Evolutionary conservation across 2,888 invertebrate species (phyloP).

Genomic region (Tolmerus cingulatus): DNA sequence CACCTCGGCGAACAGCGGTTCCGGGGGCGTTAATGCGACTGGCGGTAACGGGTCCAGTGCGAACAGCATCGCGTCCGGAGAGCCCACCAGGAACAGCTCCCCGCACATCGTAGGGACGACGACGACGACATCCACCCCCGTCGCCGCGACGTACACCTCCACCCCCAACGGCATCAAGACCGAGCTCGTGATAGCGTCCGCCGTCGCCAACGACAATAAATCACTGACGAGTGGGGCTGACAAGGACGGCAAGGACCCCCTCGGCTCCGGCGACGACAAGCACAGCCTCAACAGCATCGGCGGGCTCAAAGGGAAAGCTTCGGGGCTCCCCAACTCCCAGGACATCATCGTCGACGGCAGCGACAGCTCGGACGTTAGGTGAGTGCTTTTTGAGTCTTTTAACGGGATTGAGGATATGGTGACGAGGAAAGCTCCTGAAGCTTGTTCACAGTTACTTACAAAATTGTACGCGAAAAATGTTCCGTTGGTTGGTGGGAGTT

Average conservation of each 20-base stretch:
- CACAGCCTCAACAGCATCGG: conserved; percentile 44
- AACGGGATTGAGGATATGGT: background rate
- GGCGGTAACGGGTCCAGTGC: background rate
- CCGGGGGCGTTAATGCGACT: conserved; percentile 28
- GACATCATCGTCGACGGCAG: conserved; percentile 54
- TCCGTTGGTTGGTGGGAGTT: background rate
- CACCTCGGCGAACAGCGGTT: conserved; percentile 50
- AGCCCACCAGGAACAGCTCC: background rate
- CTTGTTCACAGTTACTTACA: background rate
- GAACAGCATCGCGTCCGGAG: background rate
- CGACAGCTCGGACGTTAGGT: conserved; percentile 60
- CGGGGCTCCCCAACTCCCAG: background rate
- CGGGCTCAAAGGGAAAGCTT: conserved; percentile 12
- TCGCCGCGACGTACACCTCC: conserved; percentile 11
- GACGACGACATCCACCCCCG: conserved; percentile 27
- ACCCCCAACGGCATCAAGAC: conserved; percentile 54
- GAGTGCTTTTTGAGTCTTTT: conserved; percentile 47
- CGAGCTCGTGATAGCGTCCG: conserved; percentile 54
- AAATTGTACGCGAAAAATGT: background rate
- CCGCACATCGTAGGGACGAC: conserved; percentile 1
- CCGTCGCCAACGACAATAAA: conserved; percentile 45
- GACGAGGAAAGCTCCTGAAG: background rate
- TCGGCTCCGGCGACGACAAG: conserved; percentile 48
- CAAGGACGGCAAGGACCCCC: conserved; percentile 49
- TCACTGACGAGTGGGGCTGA: conserved; percentile 41